Percentiles rank a stretch among this genome's conserved stretches.
Conservation (phyloP, 1,140 invertebrate genomes). For the Brachionus rubens region DNA sequence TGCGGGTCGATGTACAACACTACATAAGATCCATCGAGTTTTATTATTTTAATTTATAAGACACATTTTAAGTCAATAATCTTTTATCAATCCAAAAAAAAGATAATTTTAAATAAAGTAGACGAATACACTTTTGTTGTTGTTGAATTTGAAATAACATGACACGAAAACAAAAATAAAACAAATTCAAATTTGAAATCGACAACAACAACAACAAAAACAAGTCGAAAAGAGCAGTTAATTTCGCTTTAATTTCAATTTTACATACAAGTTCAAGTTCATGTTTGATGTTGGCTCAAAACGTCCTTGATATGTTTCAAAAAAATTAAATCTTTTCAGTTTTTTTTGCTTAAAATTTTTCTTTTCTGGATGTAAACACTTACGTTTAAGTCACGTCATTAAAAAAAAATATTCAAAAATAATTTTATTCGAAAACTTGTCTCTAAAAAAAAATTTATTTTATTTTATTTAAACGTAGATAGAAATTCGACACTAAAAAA, state of each 20-base stretch:
- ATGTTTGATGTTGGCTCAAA: conserved; percentile 44
- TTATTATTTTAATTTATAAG: too few species aligned
- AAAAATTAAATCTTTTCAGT: background rate
- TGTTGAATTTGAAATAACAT: too few species aligned
- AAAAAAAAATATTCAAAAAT: conserved; percentile 9
- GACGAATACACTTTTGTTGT: background rate
- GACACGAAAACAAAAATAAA: too few species aligned
- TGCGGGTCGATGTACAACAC: too few species aligned
- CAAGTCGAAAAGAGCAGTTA: background rate
- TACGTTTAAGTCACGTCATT: conserved; percentile 34
- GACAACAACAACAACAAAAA: background rate
- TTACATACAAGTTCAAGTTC: conserved; percentile 32
- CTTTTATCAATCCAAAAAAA: background rate
- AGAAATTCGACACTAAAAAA: background rate
- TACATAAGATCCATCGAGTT: too few species aligned
- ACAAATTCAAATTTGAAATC: background rate
- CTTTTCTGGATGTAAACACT: conserved; percentile 1
- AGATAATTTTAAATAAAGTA: background rate
- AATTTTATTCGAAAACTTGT: background rate
- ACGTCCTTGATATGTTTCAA: background rate
- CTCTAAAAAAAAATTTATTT: too few species aligned
- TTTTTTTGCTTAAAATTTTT: background rate
- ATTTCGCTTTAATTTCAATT: background rate
- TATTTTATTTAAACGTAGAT: too few species aligned
- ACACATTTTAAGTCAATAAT: too few species aligned